These are phyloP conservation scores for Onychorhynchus coronatus DNA, from an alignment of 2,113 vertebrate species.

Conservation along the genomic window DNA sequence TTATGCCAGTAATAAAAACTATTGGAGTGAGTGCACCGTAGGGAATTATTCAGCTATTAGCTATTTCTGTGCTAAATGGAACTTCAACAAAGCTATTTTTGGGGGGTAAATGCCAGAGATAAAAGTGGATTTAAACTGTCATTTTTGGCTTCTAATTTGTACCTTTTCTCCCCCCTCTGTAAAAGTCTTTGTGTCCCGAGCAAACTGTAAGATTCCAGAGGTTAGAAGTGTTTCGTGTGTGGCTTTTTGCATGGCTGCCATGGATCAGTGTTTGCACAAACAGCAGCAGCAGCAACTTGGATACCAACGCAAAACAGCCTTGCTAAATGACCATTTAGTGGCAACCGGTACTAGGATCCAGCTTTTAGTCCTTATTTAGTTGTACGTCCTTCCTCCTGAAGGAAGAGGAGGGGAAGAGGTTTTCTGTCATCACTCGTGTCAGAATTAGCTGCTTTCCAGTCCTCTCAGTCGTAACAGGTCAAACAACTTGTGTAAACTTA, in stretches of 20 bases:
- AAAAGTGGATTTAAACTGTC: background rate
- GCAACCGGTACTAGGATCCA: background rate
- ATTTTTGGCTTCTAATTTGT: background rate
- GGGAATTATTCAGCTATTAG: background rate
- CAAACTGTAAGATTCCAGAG: background rate
- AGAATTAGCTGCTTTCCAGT: background rate
- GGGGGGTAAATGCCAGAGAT: background rate
- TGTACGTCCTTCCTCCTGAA: background rate
- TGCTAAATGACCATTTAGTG: background rate
- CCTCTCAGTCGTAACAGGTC: rapidly evolving
- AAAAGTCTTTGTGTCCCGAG: background rate
- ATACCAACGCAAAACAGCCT: constrained; percentile 3
- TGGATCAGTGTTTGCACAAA: constrained; percentile 17
- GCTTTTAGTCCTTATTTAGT: constrained; percentile 42
- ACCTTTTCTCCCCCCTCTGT: background rate
- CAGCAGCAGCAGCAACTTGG: constrained; percentile 11
- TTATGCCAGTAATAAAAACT: background rate
- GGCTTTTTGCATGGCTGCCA: background rate
- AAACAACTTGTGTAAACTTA: background rate
- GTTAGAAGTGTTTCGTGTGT: background rate
- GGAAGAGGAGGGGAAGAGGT: background rate
- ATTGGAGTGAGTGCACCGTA: background rate
- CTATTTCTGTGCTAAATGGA: background rate
- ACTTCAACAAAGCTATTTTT: background rate
- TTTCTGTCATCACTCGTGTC: background rate